Conservation (phyloP, 92 coral and sea anemone species). For the Phenganax subtilis region DNA sequence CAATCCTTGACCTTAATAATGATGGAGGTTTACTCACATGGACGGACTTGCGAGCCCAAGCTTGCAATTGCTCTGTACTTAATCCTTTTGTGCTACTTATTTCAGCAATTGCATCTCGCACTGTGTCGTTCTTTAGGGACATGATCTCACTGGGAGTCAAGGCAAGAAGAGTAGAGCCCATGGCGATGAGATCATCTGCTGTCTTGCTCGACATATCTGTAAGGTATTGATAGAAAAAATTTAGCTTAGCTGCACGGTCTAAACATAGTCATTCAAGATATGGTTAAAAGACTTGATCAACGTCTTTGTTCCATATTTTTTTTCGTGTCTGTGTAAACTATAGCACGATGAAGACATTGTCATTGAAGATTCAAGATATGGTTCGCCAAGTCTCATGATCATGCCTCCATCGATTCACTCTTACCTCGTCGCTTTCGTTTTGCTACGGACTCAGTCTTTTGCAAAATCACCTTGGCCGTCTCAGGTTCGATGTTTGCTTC, state of each 20-base stretch:
- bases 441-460: conserved; percentile 38
- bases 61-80: conserved; percentile 57
- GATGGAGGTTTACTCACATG: conserved; percentile 7
- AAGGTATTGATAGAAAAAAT: not conserved
- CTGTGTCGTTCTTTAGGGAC: conserved; percentile 47
- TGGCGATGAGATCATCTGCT: conserved; percentile 58
- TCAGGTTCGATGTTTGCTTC: conserved; percentile 41
- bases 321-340: no score
- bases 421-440: conserved; percentile 48
- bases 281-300: not conserved
- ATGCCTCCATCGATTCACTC: not conserved
- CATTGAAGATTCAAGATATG: no score
- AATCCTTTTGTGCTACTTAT: conserved; percentile 58
- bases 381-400: not conserved
- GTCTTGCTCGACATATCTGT: conserved; percentile 60
- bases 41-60: conserved; percentile 65
- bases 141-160: conserved; percentile 51
- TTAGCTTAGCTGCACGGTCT: not conserved
- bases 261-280: not conserved
- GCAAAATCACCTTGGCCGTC: conserved; percentile 48
- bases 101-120: conserved; percentile 54
- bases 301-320: no score
- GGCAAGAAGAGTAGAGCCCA: conserved; percentile 63
- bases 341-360: no score
- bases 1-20: conserved; percentile 13